Base-by-base conservation (phyloP, 2,797 vertebrate species). In the Clarias fuscus region DNA sequence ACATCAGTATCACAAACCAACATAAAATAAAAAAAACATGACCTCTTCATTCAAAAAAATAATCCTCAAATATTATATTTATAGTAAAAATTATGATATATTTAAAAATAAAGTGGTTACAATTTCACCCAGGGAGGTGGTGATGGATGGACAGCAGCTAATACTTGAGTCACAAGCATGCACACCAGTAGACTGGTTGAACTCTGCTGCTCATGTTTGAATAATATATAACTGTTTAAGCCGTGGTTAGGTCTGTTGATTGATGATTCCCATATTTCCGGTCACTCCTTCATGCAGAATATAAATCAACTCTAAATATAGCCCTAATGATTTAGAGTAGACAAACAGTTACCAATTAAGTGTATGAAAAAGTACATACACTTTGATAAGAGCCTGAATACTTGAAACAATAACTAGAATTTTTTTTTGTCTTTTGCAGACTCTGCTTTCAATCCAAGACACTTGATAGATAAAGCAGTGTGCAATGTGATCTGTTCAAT, bases 401-500 rank as follows among this genome's bases (percentile, higher is more conserved):
- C 7, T 58, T 3, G 15, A 58, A 76, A 58, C 14, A 30, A 27
- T 56, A 68, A 79, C 48, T 79, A 6, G 68, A 20, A 5, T 40
- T 4, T 30, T 3, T 3, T 83, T 6, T 33, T 72, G 30, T 85
- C 15, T 85, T 59, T 82, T 48, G 24, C 83, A 91, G 91, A 83
- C 20, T 86, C 82, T 78, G 30, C 71, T 27, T 90, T 91, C 33
- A 88, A 65, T 83, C 90, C 89, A 62, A 82, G n/a, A 71, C 17
- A 80, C 20, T 14, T 87, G 22, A 24, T 91, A 22, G n/a, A 61
- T 48, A 84, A 88, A 67, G 84, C 89, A 11, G 89, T 93, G 56
- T 89, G 88, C 86, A 94, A 93, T 59, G 89, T 94, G 76, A 93
- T 95, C 87, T 94, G 90, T 71, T 92, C 91, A 56, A 90, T 95